Evolutionary conservation across 35 echinoderm and acorn worm genomes (phyloP), one percentile per base, ranked within the genome.

Genomic region (Holothuria glaberrima): DNA sequence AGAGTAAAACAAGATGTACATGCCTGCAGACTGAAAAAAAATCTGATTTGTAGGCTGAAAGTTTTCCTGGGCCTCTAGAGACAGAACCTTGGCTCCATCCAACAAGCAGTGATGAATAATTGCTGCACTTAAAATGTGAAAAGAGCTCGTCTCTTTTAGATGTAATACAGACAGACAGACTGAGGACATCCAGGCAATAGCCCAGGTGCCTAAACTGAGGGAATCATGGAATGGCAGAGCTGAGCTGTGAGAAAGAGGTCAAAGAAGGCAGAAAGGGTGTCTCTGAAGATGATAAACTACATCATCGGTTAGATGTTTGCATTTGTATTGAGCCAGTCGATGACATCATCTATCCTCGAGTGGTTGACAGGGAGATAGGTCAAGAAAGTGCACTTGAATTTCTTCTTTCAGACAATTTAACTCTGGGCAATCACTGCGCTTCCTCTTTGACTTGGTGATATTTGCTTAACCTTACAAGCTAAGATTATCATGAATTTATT

Each of bases 41-140:
- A 38, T 78, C 74, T 78, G 74, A 78, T 78, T 78, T 78, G 74
- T 78, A 78, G 74, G 33, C 74, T 48, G 44, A 50, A 41, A 30
- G n/a, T 75, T 69, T 69, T 9, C 66, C 66, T 25, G 31, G 74
- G 74, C 74, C 74, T 78, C 74, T 48, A 78, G 74, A 48, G 74
- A 78, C 74, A 78, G 74, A 78, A 78, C 74, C 41, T 48, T 78
- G 74, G 74, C 74, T 78, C 74, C 74, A 52, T 24, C 30, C 30
- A 33, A 73, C 18, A 35, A 73, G 69, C 69, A 33, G 69, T 73
- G 30, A 73, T 73, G 69, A 73, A 35, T 73, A 73, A 73, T 73
- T 73, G 69, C 69, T 31, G 69, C 69, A 78, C 74, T 78, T 78
- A 78, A 78, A 78, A 35, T 9, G 17, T 52, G 74, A 78, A 48